Conservation (phyloP, 2,797 vertebrate genomes). For the Lemur catta region DNA sequence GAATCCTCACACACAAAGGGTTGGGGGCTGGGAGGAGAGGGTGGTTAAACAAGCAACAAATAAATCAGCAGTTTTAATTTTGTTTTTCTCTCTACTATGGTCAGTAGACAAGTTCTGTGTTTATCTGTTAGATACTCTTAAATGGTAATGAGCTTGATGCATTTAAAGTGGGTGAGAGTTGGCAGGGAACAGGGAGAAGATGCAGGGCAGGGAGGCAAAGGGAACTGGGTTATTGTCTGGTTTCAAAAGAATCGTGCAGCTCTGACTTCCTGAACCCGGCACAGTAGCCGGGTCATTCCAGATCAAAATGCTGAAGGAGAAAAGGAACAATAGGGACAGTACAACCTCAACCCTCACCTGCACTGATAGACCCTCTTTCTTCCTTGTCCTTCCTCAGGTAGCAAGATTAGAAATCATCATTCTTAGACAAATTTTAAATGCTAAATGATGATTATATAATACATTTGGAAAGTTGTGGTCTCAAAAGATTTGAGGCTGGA, state of each 20-base stretch:
- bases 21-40: conserved; percentile 44
- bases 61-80: conserved; percentile 48
- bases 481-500: not conserved
- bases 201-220: not conserved
- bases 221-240: conserved; percentile 25
- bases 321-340: conserved; percentile 45
- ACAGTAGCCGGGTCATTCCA: not conserved
- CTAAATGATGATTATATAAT: not conserved
- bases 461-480: not conserved
- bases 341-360: not conserved
- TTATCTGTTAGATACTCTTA: conserved; percentile 6
- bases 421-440: not conserved
- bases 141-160: not conserved
- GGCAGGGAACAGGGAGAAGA: not conserved
- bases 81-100: not conserved
- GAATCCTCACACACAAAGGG: conserved; percentile 66
- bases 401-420: not conserved
- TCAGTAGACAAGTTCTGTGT: conserved; percentile 6
- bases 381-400: not conserved
- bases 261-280: conserved; percentile 48
- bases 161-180: conserved; percentile 41
- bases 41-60: not conserved
- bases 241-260: conserved; percentile 19
- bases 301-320: conserved; percentile 1
- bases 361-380: not conserved